Evolutionary conservation across 2,797 vertebrate genomes (phyloP).

Genomic region (Acanthornis magna): DNA sequence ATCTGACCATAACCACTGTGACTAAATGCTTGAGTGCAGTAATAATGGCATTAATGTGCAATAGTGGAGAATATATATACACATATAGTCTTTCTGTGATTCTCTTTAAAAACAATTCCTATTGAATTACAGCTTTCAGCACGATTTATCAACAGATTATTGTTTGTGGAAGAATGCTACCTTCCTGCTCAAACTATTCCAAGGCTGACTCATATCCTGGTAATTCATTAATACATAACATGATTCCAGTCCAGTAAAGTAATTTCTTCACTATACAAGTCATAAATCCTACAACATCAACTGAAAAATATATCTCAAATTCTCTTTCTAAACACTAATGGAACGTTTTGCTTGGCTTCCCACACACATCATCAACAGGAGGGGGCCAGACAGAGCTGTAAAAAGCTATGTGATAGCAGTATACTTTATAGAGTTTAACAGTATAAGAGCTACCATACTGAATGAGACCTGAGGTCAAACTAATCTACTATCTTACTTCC

Average conservation of each 20-base stretch:
- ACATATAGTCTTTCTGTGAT: neutral
- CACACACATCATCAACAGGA: neutral
- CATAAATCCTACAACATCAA: constrained; percentile 41
- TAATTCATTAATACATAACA: constrained; percentile 63
- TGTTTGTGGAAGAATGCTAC: constrained; percentile 61
- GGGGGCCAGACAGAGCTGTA: neutral
- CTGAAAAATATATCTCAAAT: constrained; percentile 33
- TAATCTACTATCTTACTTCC: constrained; percentile 28
- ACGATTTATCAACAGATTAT: constrained; percentile 47
- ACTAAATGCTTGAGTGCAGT: neutral
- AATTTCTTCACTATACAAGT: constrained; percentile 5
- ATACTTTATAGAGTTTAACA: constrained; percentile 1
- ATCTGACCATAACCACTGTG: neutral
- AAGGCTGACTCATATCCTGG: constrained; percentile 66
- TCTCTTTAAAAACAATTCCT: constrained; percentile 54
- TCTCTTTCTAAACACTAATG: constrained; percentile 36
- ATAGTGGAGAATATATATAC: neutral
- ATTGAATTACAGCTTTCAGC: constrained; percentile 57
- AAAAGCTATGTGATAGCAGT: constrained; percentile 26
- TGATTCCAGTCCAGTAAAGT: constrained; percentile 14
- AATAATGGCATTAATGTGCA: neutral
- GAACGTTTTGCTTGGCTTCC: constrained; percentile 52
- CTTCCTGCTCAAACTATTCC: constrained; percentile 50
- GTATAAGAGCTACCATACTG: neutral
- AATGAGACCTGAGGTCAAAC: constrained; percentile 45